phyloP scores from a whole-genome alignment of 2,113 vertebrate species.

The Halichoeres trimaculatus region DNA sequence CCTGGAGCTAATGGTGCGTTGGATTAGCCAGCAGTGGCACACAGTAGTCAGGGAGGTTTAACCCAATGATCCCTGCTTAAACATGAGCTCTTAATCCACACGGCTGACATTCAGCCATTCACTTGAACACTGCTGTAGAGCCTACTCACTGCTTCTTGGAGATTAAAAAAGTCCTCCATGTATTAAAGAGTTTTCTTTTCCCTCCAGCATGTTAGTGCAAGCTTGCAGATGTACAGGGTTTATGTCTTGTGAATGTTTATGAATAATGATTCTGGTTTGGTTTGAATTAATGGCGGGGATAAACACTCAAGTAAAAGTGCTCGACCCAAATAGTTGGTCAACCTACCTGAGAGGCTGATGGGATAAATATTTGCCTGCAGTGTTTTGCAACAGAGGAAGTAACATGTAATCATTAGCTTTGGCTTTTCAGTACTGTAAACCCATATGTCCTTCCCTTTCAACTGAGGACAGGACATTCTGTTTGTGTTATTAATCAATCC shows the following conservation, averaged over 20 bases:
- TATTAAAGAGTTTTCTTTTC: constrained; percentile 13
- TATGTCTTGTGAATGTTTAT: not conserved
- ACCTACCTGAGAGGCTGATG: constrained; percentile 39
- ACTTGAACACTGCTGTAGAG: constrained; percentile 10
- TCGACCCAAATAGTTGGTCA: constrained; percentile 15
- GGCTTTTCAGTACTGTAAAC: constrained; percentile 43
- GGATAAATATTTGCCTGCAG: constrained; percentile 64
- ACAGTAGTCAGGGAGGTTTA: constrained; percentile 65
- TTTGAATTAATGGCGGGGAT: constrained; percentile 1
- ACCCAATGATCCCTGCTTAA: constrained; percentile 72
- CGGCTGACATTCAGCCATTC: constrained; percentile 56
- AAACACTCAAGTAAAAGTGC: constrained; percentile 6
- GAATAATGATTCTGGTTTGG: constrained; percentile 1
- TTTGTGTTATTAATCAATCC: not conserved
- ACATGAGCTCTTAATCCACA: constrained; percentile 65
- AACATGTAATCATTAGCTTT: constrained; percentile 47
- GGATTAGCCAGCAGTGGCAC: constrained; percentile 61
- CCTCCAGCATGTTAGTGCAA: not conserved
- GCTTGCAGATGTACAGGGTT: not conserved
- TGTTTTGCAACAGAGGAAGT: constrained; percentile 57
- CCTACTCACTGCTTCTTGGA: constrained; percentile 14
- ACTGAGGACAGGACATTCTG: constrained; percentile 16
- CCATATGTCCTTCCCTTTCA: constrained; percentile 29
- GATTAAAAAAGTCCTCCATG: constrained; percentile 4
- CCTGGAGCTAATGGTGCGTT: constrained; percentile 40